Evolutionary conservation across 2,888 invertebrate genomes (phyloP), one percentile per base, ranked within the genome.

Genomic region (Anoplius nigerrimus): DNA sequence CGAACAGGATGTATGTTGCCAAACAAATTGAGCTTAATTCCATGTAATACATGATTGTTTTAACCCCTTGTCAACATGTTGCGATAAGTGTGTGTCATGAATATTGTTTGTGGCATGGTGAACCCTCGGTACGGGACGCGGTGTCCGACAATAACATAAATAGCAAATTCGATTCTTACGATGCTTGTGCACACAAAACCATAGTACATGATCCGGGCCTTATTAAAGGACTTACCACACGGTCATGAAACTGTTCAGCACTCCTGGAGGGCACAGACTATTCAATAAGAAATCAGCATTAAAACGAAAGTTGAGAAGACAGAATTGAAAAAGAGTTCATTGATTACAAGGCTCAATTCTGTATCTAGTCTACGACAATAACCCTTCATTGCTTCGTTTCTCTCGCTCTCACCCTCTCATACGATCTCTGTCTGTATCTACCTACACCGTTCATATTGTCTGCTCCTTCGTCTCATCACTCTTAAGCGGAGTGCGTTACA

Each of bases 221-320:
- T 85, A 82, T 83, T 80, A 75, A 81, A 84, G 78, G 88, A 94
- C 95, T 95, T 94, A 95, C 95, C 95, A 95, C 90, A 94, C 93
- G 90, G 94, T 94, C 93, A 94, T 94, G 93, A 94, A 94, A 92
- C 93, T 94, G 94, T 94, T 94, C 93, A 94, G 93, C 92, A 94
- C 93, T 94, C 94, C 94, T 92, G 94, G 94, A 90, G 93, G 93
- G 93, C 93, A 94, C 91, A 93, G 92, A 93, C 93, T 94, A 92
- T 92, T 92, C 91, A 92, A 91, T 91, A 91, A 92, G 90, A 92
- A 88, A 87, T 78, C 79, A 84, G 79, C 74, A 86, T 88, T 88
- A 88, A 85, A 84, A 84, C 80, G 74, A 63, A 76, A 69, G 54
- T 69, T 65, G 63, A 57, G 52, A 65, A 57, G 59, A 59, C 68